A percentile compares a stretch with the other conserved stretches of the same genome.
These are phyloP conservation scores for Fragum fragum DNA, from an alignment of 2,888 invertebrate species.

Conservation along the genomic window DNA sequence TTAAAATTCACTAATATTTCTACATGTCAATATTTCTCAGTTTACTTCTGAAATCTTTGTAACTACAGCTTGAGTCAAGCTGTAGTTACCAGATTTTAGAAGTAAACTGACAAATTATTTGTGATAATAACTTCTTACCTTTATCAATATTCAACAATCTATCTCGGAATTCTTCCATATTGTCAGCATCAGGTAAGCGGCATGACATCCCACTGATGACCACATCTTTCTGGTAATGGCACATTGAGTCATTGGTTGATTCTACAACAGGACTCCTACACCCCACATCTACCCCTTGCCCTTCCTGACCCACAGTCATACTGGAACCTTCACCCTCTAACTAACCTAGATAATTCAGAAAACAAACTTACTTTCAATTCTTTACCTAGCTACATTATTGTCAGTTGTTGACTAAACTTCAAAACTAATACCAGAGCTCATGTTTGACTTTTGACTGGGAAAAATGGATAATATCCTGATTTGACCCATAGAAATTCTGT, in stretches of 20 bases:
- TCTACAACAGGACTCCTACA: not conserved
- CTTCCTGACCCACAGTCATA: not conserved
- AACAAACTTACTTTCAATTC: too few species aligned
- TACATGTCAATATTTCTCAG: not conserved
- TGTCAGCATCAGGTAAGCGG: conserved; percentile 95
- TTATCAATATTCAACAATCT: conserved; percentile 94
- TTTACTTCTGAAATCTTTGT: not conserved
- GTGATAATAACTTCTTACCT: not conserved
- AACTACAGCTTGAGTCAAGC: too few species aligned
- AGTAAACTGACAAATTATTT: not conserved
- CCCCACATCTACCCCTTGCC: not conserved
- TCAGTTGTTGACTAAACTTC: too few species aligned
- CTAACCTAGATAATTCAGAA: too few species aligned
- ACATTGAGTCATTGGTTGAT: not conserved
- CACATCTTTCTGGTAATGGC: conserved; percentile 74
- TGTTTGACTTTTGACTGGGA: too few species aligned
- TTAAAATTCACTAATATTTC: not conserved
- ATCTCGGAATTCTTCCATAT: conserved; percentile 96
- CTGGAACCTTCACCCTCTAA: too few species aligned
- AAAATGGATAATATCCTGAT: too few species aligned
- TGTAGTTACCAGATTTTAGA: too few species aligned
- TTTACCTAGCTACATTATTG: too few species aligned
- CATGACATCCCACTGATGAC: conserved; percentile 88
- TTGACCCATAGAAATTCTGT: too few species aligned
- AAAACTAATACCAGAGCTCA: too few species aligned